Base-by-base conservation (phyloP, 2,113 vertebrate genomes). In the Prionailurus bengalensis region DNA sequence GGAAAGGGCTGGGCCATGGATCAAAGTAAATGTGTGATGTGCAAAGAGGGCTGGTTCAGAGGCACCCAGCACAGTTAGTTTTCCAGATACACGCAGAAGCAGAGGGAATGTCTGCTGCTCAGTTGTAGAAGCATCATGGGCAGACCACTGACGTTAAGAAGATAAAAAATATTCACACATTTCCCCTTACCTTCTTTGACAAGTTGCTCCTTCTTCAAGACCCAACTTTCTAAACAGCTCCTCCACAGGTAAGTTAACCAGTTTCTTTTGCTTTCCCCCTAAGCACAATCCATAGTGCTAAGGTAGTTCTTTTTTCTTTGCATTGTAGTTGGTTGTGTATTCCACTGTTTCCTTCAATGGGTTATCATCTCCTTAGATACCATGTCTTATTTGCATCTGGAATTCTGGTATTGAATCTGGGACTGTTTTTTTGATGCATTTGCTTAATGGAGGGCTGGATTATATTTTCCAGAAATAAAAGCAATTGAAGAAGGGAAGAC, bases 391-490 rank as follows among this genome's bases (percentile, higher is more conserved):
- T 83, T 29, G 16, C 65, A 45, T 76, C 87, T 90, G 27, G 45
- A 79, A 80, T 76, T 55, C 27, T 71, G 82, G n/a, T 25, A 42
- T 31, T 89, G 95, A 94, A 55, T 82, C 55, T 63, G 53, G 61
- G 66, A 27, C 17, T 39, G 84, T 63, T 78, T 93, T 93, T 93
- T 91, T 71, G 51, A 76, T 39, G 65, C 4, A 71, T 76, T 71
- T 70, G 36, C 25, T 71, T 83, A 19, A 15, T 73, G 74, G 27
- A 94, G 21, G 63, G 76, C 42, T 74, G 27, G 82, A 15, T 90
- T 89, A 74, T 23, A 15, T 82, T 95, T 92, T 96, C 27, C 39
- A 39, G 68, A 74, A 91, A 58, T 66, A 63, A 48, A 94, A 61
- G 27, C 39, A 65, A 27, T 71, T 39, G 10, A 65, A 82, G 48